These are phyloP conservation scores for Porites evermanni DNA, from an alignment of 92 coral and sea anemone genomes.

Conservation along the genomic window DNA sequence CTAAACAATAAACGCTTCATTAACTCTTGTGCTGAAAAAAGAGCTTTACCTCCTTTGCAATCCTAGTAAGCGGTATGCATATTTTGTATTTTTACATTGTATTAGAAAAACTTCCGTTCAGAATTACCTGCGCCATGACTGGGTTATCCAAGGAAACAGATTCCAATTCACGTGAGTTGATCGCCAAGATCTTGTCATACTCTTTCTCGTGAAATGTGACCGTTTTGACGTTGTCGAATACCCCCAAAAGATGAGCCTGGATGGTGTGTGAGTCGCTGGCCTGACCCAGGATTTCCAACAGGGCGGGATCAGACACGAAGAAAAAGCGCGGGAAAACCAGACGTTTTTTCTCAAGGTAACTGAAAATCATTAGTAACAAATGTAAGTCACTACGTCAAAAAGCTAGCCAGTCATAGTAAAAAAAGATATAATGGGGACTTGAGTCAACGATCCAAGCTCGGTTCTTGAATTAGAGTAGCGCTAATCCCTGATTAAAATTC, in stretches of 20 bases:
- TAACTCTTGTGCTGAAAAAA: too few relatives aligned
- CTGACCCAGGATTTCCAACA: slow-evolving; percentile 97
- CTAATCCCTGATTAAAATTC: too few relatives aligned
- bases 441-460: too few relatives aligned
- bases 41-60: not conserved
- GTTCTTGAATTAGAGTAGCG: too few relatives aligned
- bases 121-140: slow-evolving; percentile 91
- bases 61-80: not conserved
- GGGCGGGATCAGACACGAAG: slow-evolving; percentile 99
- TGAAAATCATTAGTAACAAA: slow-evolving; percentile 1
- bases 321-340: slow-evolving; percentile 98
- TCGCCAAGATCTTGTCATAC: slow-evolving; percentile 93
- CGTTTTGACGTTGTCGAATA: slow-evolving; percentile 95
- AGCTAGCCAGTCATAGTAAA: too few relatives aligned
- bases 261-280: slow-evolving; percentile 99
- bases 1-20: too few relatives aligned
- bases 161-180: slow-evolving; percentile 92
- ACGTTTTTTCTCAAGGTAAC: slow-evolving; percentile 98
- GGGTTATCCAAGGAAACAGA: slow-evolving; percentile 92
- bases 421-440: too few relatives aligned
- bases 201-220: slow-evolving; percentile 98
- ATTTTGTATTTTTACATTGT: not conserved
- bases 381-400: not conserved
- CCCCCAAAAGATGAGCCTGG: slow-evolving; percentile 95
- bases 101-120: not conserved